These are phyloP conservation scores for Drosophila austrosaltans DNA, from an alignment of 2,888 invertebrate species.

Conservation along the genomic window DNA sequence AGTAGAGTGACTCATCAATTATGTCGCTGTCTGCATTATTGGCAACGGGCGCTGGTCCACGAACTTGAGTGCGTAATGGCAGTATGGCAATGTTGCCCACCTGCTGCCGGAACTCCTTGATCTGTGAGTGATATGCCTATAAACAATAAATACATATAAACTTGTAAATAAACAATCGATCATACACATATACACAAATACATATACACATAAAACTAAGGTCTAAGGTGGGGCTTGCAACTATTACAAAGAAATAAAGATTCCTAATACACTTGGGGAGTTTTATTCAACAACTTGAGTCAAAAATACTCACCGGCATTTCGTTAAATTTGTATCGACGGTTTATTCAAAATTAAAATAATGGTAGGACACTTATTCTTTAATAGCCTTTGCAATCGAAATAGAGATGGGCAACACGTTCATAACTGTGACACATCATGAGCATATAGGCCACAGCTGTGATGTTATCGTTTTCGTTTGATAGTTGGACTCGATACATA, in stretches of 20 bases:
- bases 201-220: constrained; percentile 9
- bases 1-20: constrained; percentile 98
- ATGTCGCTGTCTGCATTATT: constrained; percentile 91
- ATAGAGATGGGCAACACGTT: not conserved
- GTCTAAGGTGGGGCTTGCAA: constrained; percentile 15
- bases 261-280: not conserved
- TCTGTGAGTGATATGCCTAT: constrained; percentile 97
- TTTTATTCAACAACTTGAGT: not conserved
- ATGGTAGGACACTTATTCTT: not conserved
- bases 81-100: constrained; percentile 97
- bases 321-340: not conserved
- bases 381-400: not conserved
- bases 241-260: not conserved
- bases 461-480: not conserved
- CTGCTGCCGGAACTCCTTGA: constrained; percentile 88
- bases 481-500: not conserved
- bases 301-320: constrained; percentile 58
- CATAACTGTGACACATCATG: not conserved
- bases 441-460: not conserved
- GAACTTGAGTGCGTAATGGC: constrained; percentile 94
- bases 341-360: not conserved
- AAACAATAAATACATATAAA: not conserved
- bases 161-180: not conserved
- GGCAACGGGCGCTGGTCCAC: constrained; percentile 95
- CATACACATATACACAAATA: not conserved